Conservation (phyloP, 2,797 vertebrate species). For the Alcedo quadribrachys region DNA sequence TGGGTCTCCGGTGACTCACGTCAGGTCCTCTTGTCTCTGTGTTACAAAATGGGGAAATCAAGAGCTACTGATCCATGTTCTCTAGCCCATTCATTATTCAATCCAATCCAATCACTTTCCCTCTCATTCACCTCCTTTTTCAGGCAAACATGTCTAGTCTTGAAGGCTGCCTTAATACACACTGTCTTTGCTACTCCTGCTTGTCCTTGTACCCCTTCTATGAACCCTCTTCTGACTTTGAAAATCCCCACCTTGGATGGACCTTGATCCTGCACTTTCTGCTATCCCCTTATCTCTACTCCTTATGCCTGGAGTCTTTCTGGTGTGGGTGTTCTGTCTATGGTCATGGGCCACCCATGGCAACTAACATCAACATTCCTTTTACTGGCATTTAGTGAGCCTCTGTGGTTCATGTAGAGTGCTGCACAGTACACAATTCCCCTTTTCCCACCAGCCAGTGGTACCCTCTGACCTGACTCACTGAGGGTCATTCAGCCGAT, state of each 20-base stretch:
- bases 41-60: conserved; percentile 63
- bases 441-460: not conserved
- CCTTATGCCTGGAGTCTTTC: not conserved
- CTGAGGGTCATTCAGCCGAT: not conserved
- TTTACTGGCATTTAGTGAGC: not conserved
- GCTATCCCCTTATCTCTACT: not conserved
- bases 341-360: not conserved
- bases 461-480: not conserved
- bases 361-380: not conserved
- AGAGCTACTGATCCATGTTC: conserved; percentile 60
- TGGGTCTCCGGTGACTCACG: conserved; percentile 56
- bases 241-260: not conserved
- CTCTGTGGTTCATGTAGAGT: not conserved
- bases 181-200: not conserved
- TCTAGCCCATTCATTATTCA: conserved; percentile 62
- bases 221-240: not conserved
- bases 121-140: conserved; percentile 36
- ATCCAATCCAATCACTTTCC: conserved; percentile 28
- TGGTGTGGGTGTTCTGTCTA: not conserved
- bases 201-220: not conserved
- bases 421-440: fast-evolving
- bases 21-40: conserved; percentile 60
- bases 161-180: not conserved
- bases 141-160: not conserved
- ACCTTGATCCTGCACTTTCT: not conserved